phyloP scores from a whole-genome alignment of 2,113 vertebrate genomes.

The Bettongia penicillata region DNA sequence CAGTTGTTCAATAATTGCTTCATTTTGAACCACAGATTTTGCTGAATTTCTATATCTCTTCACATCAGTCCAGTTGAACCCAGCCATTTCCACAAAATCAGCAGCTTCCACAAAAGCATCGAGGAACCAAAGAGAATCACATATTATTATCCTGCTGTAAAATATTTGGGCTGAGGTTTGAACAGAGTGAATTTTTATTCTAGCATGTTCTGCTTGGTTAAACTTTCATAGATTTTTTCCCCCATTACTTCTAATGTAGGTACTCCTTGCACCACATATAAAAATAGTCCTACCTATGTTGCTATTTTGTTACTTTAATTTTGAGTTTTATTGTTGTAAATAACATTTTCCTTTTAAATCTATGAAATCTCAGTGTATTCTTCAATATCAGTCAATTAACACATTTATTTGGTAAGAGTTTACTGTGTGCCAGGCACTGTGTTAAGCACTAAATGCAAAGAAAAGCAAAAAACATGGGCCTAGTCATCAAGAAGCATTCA shows the following conservation, averaged over 20 bases:
- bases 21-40: background rate
- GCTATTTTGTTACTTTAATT: background rate
- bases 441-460: background rate
- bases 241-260: background rate
- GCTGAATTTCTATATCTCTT: background rate
- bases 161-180: background rate
- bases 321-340: background rate
- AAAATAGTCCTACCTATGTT: background rate
- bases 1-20: background rate
- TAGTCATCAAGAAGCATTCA: background rate
- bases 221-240: background rate
- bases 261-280: background rate
- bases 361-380: background rate
- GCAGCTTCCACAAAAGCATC: background rate
- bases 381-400: background rate
- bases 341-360: background rate
- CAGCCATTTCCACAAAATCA: background rate
- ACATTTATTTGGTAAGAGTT: background rate
- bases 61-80: background rate
- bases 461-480: background rate
- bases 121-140: background rate
- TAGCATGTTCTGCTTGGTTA: background rate
- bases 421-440: background rate
- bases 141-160: background rate
- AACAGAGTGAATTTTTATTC: background rate